Evolutionary conservation across 1,140 invertebrate species (phyloP), one percentile per base, ranked within the genome.

Genomic region (Apis laboriosa): DNA sequence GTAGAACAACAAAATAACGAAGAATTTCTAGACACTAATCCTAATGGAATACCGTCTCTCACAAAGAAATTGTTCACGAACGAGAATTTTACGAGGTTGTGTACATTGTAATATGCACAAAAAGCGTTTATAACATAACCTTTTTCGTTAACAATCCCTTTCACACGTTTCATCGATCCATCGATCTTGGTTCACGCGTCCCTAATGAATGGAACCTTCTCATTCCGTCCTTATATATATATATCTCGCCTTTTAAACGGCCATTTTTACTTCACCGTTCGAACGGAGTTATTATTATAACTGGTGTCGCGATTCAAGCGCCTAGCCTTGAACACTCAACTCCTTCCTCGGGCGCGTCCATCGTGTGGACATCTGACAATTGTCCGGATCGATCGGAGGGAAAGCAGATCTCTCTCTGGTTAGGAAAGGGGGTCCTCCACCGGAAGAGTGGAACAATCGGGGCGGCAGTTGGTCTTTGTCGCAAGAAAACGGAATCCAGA

Each of bases 371-470:
- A 34, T 34, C 34, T 2, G 34, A 34, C 76, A 67, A 83, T 84
- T 51, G 76, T 66, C 55, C 63, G 63, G 72, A 88, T 86, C 74
- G 86, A 86, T 83, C 87, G 78, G 49, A 84, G 83, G 81, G 68
- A 80, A 87, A 81, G 63, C 87, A 87, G 87, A 87, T 86, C 73
- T 64, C 19, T 58, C n/a, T 24, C 64, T 17, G 67, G 34, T 34
- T 34, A 4, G 13, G 53, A 21, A 53, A 82, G 79, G 73, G 21
- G 21, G 71, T 8, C 58, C 73, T 87, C 70, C 83, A 90, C 90
- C 90, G 91, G 91, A 92, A 92, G 90, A 76, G 74, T 34, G 77
- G 84, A 71, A 91, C 90, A 91, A 91, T 90, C 85, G 84, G 61
- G 19, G 67, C 55, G 80, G 79, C 78, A 78, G 80, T 90, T 80